Percentiles rank a stretch among this genome's conserved stretches.
Conservation (phyloP, 2,888 invertebrate species). For the Acrobasis repandana region DNA sequence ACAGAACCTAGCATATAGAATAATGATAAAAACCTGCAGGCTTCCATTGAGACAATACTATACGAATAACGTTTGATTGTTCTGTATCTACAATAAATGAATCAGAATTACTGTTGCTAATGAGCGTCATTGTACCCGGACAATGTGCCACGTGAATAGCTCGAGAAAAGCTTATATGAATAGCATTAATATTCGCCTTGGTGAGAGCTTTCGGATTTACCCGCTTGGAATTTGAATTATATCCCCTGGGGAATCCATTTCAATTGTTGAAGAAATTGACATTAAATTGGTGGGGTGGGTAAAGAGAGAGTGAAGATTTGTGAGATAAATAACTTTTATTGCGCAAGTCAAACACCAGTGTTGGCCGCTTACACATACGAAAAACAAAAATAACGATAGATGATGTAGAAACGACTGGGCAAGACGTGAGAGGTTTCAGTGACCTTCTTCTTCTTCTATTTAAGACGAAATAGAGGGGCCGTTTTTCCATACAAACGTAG, state of each 20-base stretch:
- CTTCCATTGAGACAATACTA: neutral
- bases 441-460: too few species aligned
- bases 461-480: too few species aligned
- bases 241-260: neutral
- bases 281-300: neutral
- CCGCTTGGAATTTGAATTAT: constrained; percentile 10
- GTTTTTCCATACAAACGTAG: too few species aligned
- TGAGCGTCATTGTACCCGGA: constrained; percentile 18
- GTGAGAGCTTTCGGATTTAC: constrained; percentile 4
- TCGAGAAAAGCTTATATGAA: constrained; percentile 13
- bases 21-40: too few species aligned
- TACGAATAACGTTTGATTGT: constrained; percentile 16
- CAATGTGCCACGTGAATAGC: constrained; percentile 18
- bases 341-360: too few species aligned
- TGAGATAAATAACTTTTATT: too few species aligned
- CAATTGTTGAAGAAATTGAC: neutral
- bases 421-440: too few species aligned
- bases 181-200: constrained; percentile 20
- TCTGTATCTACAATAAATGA: constrained; percentile 12
- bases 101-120: constrained; percentile 16
- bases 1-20: too few species aligned
- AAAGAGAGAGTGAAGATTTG: too few species aligned
- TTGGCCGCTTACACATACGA: too few species aligned
- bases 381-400: too few species aligned
- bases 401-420: too few species aligned